Evolutionary conservation across 1,140 invertebrate species (phyloP).

Genomic region (Habropoda laboriosa): DNA sequence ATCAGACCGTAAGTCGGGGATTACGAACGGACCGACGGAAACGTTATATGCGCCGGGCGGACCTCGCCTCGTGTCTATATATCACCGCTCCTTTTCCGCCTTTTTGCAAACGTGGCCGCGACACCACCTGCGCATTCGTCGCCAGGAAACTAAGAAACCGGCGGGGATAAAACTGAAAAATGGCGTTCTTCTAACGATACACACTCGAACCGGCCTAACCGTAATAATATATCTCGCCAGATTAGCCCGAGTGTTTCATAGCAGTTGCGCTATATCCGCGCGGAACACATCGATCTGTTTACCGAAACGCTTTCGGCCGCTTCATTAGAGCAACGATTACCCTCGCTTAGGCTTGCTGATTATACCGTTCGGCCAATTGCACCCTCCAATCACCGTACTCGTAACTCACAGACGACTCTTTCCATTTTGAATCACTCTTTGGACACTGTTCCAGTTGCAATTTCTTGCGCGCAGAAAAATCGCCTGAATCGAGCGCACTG

Average conservation of each 20-base stretch:
- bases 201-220: slow-evolving; percentile 21
- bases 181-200: slow-evolving; percentile 40
- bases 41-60: slow-evolving; percentile 57
- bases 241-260: slow-evolving; percentile 39
- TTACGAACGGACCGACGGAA: slow-evolving; percentile 64
- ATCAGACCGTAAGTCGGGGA: slow-evolving; percentile 69
- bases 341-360: neutral
- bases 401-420: too few relatives aligned
- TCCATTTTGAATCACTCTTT: too few relatives aligned
- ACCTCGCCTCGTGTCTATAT: slow-evolving; percentile 52
- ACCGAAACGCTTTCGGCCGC: neutral
- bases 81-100: slow-evolving; percentile 60
- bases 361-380: neutral
- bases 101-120: slow-evolving; percentile 53
- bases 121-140: slow-evolving; percentile 54
- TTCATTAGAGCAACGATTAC: neutral
- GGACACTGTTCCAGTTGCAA: too few relatives aligned
- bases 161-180: slow-evolving; percentile 47
- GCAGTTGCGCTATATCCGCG: neutral
- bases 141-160: slow-evolving; percentile 45
- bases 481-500: too few relatives aligned
- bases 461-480: too few relatives aligned
- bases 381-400: neutral
- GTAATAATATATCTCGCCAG: slow-evolving; percentile 42
- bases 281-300: slow-evolving; percentile 18